phyloP scores from a whole-genome alignment of 2,113 vertebrate species.

The Malurus alboscapulatus region DNA sequence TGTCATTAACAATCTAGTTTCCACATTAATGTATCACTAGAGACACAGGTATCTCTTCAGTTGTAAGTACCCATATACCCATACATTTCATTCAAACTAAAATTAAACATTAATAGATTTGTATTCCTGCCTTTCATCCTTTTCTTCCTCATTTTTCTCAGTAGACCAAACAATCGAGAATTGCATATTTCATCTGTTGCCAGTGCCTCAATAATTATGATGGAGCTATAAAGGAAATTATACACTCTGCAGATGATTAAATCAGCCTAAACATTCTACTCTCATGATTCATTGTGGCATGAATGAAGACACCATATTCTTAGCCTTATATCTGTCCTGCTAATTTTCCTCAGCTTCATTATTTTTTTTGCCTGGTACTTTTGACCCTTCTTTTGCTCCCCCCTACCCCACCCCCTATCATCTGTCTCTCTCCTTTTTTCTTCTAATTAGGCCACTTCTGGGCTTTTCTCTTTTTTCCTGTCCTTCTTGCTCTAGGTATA shows the following conservation, averaged over 20 bases:
- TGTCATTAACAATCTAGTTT: background rate
- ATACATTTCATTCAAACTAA: background rate
- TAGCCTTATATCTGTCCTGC: conserved; percentile 19
- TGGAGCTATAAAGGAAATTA: conserved; percentile 35
- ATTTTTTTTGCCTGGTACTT: conserved; percentile 12
- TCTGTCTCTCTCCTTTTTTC: conserved; percentile 39
- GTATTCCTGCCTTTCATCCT: background rate
- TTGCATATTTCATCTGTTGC: background rate
- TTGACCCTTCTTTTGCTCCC: conserved; percentile 48
- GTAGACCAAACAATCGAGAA: background rate
- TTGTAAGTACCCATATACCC: background rate
- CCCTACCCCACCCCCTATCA: background rate
- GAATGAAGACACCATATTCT: conserved; percentile 42
- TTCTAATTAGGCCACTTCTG: conserved; percentile 74
- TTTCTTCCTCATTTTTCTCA: background rate
- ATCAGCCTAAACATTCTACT: conserved; percentile 46
- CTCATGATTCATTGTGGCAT: conserved; percentile 26
- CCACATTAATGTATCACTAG: accelerated
- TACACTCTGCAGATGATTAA: conserved; percentile 1
- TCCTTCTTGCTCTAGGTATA: conserved; percentile 72
- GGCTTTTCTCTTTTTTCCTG: conserved; percentile 52
- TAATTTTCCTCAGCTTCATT: conserved; percentile 57
- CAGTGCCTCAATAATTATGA: conserved; percentile 43
- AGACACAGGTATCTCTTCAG: background rate
- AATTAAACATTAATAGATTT: background rate